phyloP scores from a whole-genome alignment of 1,140 invertebrate species.

The Samia ricini region DNA sequence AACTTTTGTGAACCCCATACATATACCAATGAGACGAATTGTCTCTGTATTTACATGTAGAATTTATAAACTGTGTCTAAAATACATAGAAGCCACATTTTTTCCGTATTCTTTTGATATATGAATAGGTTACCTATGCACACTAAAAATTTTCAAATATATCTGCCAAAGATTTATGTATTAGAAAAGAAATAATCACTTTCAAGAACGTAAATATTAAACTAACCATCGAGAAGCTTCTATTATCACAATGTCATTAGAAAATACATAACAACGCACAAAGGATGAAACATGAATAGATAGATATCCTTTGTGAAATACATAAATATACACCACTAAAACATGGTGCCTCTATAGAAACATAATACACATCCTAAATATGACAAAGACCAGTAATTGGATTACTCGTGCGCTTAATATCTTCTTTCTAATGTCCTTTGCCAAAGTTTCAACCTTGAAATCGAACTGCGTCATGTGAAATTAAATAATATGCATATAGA shows the following conservation, averaged over 20 bases:
- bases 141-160: no score
- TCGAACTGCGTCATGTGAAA: not conserved
- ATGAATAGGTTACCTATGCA: no score
- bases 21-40: no score
- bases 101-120: no score
- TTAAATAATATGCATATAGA: not conserved
- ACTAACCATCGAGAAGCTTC: not conserved
- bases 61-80: no score
- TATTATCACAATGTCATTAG: not conserved
- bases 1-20: no score
- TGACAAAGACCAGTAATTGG: constrained; percentile 72
- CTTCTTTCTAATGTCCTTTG: constrained; percentile 49
- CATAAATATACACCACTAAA: constrained; percentile 51
- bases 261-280: constrained; percentile 27
- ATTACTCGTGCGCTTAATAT: constrained; percentile 70
- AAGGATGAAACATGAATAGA: constrained; percentile 44
- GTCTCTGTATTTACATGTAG: no score
- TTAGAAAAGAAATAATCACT: no score
- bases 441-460: constrained; percentile 24
- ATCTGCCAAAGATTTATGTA: no score
- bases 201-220: not conserved
- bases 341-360: constrained; percentile 64
- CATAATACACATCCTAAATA: constrained; percentile 72
- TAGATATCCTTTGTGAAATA: constrained; percentile 40
- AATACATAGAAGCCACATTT: no score